Evolutionary conservation across 1,140 invertebrate species (phyloP).

Genomic region (Nebria ingens): DNA sequence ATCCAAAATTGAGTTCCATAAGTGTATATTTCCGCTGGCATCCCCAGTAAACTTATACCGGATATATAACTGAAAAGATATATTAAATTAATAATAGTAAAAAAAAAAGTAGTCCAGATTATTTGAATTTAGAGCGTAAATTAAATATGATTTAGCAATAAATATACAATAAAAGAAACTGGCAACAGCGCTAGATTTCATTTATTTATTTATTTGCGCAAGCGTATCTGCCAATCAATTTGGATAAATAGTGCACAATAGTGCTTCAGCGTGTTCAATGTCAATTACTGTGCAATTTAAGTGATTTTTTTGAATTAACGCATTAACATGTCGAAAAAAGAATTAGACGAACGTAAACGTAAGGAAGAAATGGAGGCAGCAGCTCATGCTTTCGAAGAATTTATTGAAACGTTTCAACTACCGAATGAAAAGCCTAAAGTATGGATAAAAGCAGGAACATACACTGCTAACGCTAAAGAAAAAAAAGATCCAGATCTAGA

Average conservation of each 20-base stretch:
- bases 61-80: conserved; percentile 66
- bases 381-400: conserved; percentile 44
- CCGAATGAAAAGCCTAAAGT: conserved; percentile 21
- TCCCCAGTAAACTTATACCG: conserved; percentile 79
- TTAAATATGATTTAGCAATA: no score
- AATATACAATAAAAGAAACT: not conserved
- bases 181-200: not conserved
- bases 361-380: conserved; percentile 82
- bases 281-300: no score
- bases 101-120: no score
- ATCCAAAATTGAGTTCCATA: conserved; percentile 73
- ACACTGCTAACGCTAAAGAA: conserved; percentile 22
- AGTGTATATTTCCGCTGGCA: conserved; percentile 84
- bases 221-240: no score
- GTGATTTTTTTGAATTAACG: no score
- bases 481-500: conserved; percentile 14
- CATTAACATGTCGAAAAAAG: conserved; percentile 24
- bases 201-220: no score
- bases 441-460: conserved; percentile 28
- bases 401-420: conserved; percentile 29
- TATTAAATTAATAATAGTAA: conserved; percentile 1
- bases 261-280: no score
- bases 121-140: no score
- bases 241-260: no score
- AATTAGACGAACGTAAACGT: conserved; percentile 36